Percentiles rank a stretch among this genome's conserved stretches.
Evolutionary conservation across 2,888 invertebrate genomes (phyloP).

Genomic region (Cephus pulcher): DNA sequence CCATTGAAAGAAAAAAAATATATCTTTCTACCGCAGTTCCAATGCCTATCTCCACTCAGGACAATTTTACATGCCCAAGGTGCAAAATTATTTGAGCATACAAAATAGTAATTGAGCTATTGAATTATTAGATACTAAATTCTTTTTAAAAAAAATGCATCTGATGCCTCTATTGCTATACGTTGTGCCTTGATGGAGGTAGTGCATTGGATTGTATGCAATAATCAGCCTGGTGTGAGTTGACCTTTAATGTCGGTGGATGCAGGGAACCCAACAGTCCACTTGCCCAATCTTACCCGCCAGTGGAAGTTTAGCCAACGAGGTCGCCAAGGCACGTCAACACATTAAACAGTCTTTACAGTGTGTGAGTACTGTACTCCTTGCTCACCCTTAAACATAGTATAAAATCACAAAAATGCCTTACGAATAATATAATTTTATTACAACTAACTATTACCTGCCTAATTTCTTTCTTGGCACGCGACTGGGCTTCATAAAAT

Average conservation of each 20-base stretch:
- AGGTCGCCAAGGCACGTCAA: constrained; percentile 88
- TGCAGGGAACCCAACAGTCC: constrained; percentile 57
- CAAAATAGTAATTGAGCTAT: neutral
- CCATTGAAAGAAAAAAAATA: neutral
- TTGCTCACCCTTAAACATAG: constrained; percentile 40
- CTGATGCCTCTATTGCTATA: neutral
- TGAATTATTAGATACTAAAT: constrained; percentile 7
- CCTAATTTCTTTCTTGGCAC: neutral
- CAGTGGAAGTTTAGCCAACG: constrained; percentile 75
- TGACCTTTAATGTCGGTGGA: constrained; percentile 57
- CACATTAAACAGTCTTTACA: constrained; percentile 76
- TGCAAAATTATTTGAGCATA: neutral
- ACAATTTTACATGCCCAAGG: neutral
- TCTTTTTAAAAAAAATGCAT: neutral
- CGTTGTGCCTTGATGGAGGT: constrained; percentile 29
- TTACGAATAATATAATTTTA: constrained; percentile 33
- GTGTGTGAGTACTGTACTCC: constrained; percentile 67
- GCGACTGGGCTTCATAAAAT: neutral
- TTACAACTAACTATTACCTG: constrained; percentile 20
- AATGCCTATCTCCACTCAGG: constrained; percentile 34
- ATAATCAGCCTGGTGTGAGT: constrained; percentile 49
- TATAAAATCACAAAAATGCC: constrained; percentile 21
- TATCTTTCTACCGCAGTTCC: constrained; percentile 23
- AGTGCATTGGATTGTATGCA: constrained; percentile 33
- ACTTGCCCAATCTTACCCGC: constrained; percentile 51